Conservation (phyloP, 1,140 invertebrate genomes). For the Chelonus insularis region DNA sequence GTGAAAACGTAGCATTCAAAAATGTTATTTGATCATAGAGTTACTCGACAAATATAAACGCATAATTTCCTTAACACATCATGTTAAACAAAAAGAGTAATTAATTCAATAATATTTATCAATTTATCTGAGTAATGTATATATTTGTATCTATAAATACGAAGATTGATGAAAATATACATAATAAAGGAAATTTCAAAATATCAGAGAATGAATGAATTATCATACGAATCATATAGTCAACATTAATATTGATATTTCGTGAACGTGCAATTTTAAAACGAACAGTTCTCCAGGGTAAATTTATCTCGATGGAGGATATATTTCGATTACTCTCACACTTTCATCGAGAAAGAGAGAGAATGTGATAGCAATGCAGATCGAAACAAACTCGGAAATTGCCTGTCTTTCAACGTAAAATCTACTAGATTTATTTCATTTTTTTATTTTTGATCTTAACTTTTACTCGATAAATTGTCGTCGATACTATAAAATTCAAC, state of each 20-base stretch:
- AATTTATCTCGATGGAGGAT: neutral
- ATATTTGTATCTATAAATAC: too few species aligned
- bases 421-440: conserved; percentile 5
- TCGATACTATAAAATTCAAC: neutral
- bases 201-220: too few species aligned
- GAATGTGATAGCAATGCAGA: conserved; percentile 8
- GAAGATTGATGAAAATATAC: too few species aligned
- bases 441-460: neutral
- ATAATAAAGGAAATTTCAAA: too few species aligned
- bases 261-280: neutral
- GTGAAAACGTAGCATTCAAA: too few species aligned
- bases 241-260: neutral
- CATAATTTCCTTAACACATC: too few species aligned
- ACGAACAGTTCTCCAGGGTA: neutral
- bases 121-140: too few species aligned
- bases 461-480: conserved; percentile 11
- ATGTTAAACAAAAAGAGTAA: too few species aligned
- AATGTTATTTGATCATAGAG: too few species aligned
- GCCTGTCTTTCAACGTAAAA: conserved; percentile 18
- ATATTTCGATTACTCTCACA: neutral
- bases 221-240: too few species aligned
- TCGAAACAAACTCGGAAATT: conserved; percentile 10
- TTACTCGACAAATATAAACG: too few species aligned
- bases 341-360: neutral
- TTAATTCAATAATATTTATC: too few species aligned